phyloP scores from a whole-genome alignment of 2,797 vertebrate genomes.

The Rhinophrynus dorsalis region DNA sequence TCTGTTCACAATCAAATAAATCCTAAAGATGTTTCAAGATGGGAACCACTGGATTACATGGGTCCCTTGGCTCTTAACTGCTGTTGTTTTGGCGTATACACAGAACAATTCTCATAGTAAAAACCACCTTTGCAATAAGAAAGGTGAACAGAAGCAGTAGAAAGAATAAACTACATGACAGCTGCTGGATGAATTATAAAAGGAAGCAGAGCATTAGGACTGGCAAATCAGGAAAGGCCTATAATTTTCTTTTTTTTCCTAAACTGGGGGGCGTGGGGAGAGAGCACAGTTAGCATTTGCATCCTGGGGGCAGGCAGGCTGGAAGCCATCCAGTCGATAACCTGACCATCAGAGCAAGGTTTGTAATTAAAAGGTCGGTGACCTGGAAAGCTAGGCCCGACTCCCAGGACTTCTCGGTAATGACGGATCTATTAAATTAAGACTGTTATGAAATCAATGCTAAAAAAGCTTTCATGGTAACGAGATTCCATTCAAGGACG shows the following conservation, averaged over 20 bases:
- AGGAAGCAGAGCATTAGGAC: constrained; percentile 74
- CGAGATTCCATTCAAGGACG: constrained; percentile 79
- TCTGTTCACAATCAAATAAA: too few species aligned
- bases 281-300: constrained; percentile 64
- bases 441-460: constrained; percentile 85
- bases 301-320: constrained; percentile 66
- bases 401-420: constrained; percentile 76
- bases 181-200: constrained; percentile 12
- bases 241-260: constrained; percentile 19
- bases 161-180: background rate
- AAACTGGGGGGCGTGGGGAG: background rate
- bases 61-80: too few species aligned
- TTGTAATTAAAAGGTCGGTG: constrained; percentile 87
- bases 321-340: constrained; percentile 80
- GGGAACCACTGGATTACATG: too few species aligned
- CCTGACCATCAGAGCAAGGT: constrained; percentile 80
- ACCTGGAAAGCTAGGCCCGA: constrained; percentile 81
- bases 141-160: background rate
- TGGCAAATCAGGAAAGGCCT: constrained; percentile 57
- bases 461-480: constrained; percentile 83
- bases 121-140: too few species aligned
- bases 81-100: too few species aligned
- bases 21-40: too few species aligned
- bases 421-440: constrained; percentile 81
- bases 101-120: too few species aligned